Evolutionary conservation across 2,797 vertebrate genomes (phyloP).

Genomic region (Sarcophilus harrisii): DNA sequence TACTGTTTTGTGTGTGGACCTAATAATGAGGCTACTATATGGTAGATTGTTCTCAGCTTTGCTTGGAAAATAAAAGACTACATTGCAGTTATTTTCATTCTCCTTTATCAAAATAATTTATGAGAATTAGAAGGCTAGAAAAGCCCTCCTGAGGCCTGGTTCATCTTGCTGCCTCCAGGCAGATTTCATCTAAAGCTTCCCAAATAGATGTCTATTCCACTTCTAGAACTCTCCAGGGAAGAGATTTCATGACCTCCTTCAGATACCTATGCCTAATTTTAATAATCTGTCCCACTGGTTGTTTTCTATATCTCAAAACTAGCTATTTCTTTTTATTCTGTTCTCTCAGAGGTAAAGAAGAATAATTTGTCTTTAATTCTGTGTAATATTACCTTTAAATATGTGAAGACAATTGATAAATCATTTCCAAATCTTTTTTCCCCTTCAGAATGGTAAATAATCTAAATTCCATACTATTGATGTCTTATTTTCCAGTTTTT

Average conservation of each 20-base stretch:
- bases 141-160: neutral
- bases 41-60: slow-evolving; percentile 1
- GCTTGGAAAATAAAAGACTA: slow-evolving; percentile 36
- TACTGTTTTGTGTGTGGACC: neutral
- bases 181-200: neutral
- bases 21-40: neutral
- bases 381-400: neutral
- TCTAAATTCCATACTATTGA: neutral
- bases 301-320: neutral
- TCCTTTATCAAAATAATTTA: slow-evolving; percentile 29
- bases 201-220: slow-evolving; percentile 5
- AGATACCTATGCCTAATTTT: slow-evolving; percentile 40
- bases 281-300: neutral
- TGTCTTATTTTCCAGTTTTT: neutral
- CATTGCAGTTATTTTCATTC: neutral
- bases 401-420: neutral
- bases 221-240: slow-evolving; percentile 15
- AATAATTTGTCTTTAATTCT: neutral
- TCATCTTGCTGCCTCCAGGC: neutral
- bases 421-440: neutral
- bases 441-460: neutral
- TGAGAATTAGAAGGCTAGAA: neutral
- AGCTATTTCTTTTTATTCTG: neutral
- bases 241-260: slow-evolving; percentile 29
- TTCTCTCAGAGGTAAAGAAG: neutral